Evolutionary conservation across 2,888 invertebrate genomes (phyloP).

Genomic region (Drosophila mulleri): DNA sequence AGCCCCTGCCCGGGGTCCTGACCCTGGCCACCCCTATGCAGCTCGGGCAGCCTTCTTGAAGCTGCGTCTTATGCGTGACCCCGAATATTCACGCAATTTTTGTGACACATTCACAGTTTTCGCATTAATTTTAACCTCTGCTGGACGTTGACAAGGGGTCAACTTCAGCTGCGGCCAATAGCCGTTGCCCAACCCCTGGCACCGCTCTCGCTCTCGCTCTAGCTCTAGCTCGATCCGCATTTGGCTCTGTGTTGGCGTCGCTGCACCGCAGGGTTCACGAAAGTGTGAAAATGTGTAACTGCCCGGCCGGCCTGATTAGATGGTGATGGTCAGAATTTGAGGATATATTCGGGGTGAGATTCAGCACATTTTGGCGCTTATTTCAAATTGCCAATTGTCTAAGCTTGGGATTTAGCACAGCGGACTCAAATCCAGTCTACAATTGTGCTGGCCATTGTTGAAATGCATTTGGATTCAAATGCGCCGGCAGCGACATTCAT

Average conservation of each 20-base stretch:
- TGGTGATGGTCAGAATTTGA: constrained; percentile 46
- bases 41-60: constrained; percentile 55
- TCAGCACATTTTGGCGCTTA: constrained; percentile 62
- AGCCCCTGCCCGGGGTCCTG: constrained; percentile 32
- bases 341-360: constrained; percentile 41
- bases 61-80: constrained; percentile 75
- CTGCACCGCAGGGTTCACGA: constrained; percentile 75
- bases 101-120: constrained; percentile 74
- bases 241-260: constrained; percentile 53
- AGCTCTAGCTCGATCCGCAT: neutral
- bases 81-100: constrained; percentile 78
- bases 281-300: constrained; percentile 75
- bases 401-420: constrained; percentile 69
- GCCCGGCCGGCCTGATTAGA: constrained; percentile 63
- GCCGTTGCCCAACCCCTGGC: constrained; percentile 56
- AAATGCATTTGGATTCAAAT: constrained; percentile 56
- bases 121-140: constrained; percentile 79
- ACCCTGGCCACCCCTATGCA: constrained; percentile 52
- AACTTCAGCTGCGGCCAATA: constrained; percentile 58
- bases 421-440: constrained; percentile 38
- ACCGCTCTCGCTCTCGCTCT: neutral
- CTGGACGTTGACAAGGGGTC: constrained; percentile 75
- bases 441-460: constrained; percentile 57
- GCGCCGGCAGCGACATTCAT: constrained; percentile 4
- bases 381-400: constrained; percentile 71